phyloP scores from a whole-genome alignment of 2,113 vertebrate genomes.

The Carassius carassius region DNA sequence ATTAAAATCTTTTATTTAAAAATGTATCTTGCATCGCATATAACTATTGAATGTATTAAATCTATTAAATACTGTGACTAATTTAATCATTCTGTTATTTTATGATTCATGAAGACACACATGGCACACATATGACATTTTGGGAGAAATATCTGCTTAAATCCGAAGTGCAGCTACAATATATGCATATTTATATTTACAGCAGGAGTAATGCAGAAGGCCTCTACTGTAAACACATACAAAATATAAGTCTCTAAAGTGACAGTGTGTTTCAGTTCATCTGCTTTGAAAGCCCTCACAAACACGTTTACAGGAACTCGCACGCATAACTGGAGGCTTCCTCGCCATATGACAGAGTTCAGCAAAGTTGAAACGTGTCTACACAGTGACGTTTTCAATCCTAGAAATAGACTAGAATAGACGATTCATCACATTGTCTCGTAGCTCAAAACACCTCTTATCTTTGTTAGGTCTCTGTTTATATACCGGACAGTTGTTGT shows the following conservation, averaged over 20 bases:
- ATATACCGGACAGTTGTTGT: not conserved
- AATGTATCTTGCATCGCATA: not conserved
- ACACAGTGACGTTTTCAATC: not conserved
- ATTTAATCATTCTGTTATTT: not conserved
- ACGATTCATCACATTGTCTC: not conserved
- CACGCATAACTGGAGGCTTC: conserved; percentile 7
- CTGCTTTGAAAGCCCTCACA: conserved; percentile 50
- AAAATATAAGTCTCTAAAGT: conserved; percentile 66
- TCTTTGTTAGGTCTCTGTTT: not conserved
- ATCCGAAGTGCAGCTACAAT: not conserved
- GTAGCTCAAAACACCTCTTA: not conserved
- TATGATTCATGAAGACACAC: not conserved
- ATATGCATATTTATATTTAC: not conserved
- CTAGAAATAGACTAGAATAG: not conserved
- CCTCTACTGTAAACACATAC: conserved; percentile 43
- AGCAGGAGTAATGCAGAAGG: not conserved
- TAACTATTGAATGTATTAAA: not conserved
- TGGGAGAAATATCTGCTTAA: not conserved
- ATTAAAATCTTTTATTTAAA: no score
- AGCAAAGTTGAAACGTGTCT: not conserved
- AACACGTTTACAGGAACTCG: conserved; percentile 33
- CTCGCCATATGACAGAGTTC: conserved; percentile 12
- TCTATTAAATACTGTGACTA: not conserved
- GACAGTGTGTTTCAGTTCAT: conserved; percentile 65
- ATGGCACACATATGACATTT: not conserved